A percentile compares a stretch with the other conserved stretches of the same genome.
Conservation (phyloP, 2,888 invertebrate species). For the Diarsia brunnea region DNA sequence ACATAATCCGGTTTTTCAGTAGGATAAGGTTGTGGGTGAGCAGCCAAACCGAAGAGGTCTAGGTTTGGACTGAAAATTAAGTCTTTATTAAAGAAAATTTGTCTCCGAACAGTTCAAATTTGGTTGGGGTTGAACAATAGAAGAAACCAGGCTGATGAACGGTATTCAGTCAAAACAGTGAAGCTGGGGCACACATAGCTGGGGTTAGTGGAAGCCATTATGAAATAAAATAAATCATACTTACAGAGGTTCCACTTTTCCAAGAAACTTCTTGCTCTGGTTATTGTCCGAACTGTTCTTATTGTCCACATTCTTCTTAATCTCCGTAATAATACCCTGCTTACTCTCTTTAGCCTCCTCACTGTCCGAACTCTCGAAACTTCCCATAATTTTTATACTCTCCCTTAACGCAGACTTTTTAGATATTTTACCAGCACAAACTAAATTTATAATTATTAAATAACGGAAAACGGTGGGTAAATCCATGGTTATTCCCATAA, state of each 20-base stretch:
- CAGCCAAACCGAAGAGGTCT: constrained; percentile 5
- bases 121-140: not conserved
- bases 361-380: too few relatives aligned
- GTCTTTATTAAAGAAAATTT: not conserved
- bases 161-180: not conserved
- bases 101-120: not conserved
- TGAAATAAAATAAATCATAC: constrained; percentile 55
- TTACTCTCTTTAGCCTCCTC: too few relatives aligned
- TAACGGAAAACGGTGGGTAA: constrained; percentile 64
- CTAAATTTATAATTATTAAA: constrained; percentile 49
- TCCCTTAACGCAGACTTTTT: constrained; percentile 67
- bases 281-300: too few relatives aligned
- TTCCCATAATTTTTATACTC: too few relatives aligned
- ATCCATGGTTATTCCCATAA: constrained; percentile 69
- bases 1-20: constrained; percentile 17
- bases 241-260: constrained; percentile 67
- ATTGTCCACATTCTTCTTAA: too few relatives aligned
- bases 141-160: not conserved
- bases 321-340: too few relatives aligned
- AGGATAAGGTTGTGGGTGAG: constrained; percentile 75
- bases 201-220: not conserved
- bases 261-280: too few relatives aligned
- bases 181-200: not conserved
- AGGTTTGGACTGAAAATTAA: constrained; percentile 63
- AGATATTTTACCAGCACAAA: constrained; percentile 65